Base-by-base conservation (phyloP, 2,113 vertebrate species). In the Raja brachyura region DNA sequence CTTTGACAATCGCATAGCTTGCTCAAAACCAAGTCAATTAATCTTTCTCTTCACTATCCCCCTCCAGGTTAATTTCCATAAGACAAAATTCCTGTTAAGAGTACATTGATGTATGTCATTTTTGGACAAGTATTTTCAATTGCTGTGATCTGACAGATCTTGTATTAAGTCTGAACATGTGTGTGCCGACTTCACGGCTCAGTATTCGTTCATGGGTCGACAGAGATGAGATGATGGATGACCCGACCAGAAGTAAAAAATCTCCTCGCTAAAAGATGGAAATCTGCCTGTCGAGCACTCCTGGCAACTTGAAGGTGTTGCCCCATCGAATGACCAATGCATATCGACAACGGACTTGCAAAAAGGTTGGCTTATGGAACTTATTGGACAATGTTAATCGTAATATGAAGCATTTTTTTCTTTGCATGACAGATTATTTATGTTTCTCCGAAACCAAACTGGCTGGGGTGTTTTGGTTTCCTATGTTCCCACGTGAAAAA, bases 1-100 rank as follows among this genome's bases (percentile, higher is more conserved):
- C 79, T 83, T 83, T 56, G 79, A 83, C 79, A 85, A 85, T 59
- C 63, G 11, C 31, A 59, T 5, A 63, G 59, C n/a, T n/a, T 88
- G 59, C 28, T 66, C 59, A 31, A 5, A 88, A 88, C n/a, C 28
- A 88, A 88, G 59, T 88, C 56, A 86, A 86, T 61, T 86, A 63
- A 31, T n/a, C 13, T 54, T 83, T 83, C 16, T 33, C 31, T 16
- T 66, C 18, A 73, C 70, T 73, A 22, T 18, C 28, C 81, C 54
- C 77, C 25, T 48, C 59, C 83, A 59, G 61, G 61, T 63, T 61
- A 88, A 88, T 66, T 88, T 88, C n/a, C 31, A 88, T 88, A 16
- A 88, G n/a, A n/a, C 61, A 88, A 63, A 88, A 88, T 66, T 88
- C 59, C 28, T 88, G 83, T 66, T 88, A 66, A 31, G 59, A 66